Evolutionary conservation across 2,113 vertebrate species (phyloP), one percentile per base, ranked within the genome.

Genomic region (Poicephalus gulielmi): DNA sequence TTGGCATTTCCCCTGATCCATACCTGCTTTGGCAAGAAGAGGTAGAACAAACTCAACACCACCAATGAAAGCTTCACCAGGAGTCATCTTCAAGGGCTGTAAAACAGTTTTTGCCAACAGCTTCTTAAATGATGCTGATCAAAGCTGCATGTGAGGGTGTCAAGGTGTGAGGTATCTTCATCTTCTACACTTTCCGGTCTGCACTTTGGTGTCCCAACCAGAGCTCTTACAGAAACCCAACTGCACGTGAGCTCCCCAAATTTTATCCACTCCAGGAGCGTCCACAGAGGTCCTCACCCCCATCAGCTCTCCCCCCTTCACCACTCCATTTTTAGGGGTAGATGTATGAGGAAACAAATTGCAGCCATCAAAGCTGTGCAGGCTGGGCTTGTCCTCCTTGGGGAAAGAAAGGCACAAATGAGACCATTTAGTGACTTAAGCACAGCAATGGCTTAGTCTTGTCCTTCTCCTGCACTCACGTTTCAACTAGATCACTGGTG

Each of bases 171-270:
- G 39, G 7, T 62, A 31, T 23, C n/a, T 49, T 43, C 12, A 37
- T 16, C 19, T 53, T 27, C 30, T 27, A 8, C 1, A 0, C 50
- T 37, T 84, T 14, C n/a, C 5, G 0, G 11, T 43, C 33, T 37
- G 24, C 20, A 4, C n/a, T 30, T 9, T 7, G 27, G 16, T 44
- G 8, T 23, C 39, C 80, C 64, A 44, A 49, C 4, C 17, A 81
- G 35, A 31, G 23, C 46, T 81, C 44, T 55, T 62, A 46, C 27
- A 76, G 35, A 39, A 76, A n/a, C 7, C 6, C 30, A 28, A 4
- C 30, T 30, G 37, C 47, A 63, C 25, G 7, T 15, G 20, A 16
- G 30, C 15, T 59, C 27, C 52, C 10, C 35, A n/a, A 14, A 27
- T 67, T 52, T 31, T 10, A 18, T 63, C 8, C 5, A 1, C 18